Evolutionary conservation across 2,113 vertebrate species (phyloP).

Genomic region (Genyomyrus donnyi): DNA sequence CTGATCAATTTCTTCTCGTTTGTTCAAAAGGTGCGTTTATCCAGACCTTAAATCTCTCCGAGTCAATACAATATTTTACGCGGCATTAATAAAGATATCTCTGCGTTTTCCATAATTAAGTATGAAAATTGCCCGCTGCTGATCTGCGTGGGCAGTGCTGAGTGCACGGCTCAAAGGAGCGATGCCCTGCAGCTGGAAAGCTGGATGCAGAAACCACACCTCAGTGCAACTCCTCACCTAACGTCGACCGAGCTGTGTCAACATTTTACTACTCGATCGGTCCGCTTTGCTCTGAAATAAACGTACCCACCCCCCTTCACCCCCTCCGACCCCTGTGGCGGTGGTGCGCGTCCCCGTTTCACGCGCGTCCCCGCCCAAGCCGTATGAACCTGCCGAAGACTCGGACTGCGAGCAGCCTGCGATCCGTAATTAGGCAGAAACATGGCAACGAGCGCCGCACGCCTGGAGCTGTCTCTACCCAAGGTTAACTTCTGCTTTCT

Average conservation of each 20-base stretch:
- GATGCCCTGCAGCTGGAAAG: background rate
- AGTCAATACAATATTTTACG: background rate
- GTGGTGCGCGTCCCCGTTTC: background rate
- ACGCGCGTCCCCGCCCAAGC: background rate
- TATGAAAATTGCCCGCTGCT: background rate
- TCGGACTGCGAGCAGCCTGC: background rate
- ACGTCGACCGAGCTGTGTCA: background rate
- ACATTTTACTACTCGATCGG: background rate
- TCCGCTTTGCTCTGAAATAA: background rate
- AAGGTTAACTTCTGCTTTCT: background rate
- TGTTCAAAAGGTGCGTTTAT: background rate
- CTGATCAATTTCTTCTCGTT: background rate
- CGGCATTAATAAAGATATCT: background rate
- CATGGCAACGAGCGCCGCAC: background rate
- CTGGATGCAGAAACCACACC: background rate
- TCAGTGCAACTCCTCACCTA: background rate
- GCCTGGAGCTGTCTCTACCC: background rate
- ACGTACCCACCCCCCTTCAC: background rate
- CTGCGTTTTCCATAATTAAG: background rate
- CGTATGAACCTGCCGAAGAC: conserved; percentile 10
- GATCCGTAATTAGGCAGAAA: background rate
- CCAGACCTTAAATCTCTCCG: background rate
- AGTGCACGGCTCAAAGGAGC: background rate
- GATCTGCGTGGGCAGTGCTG: background rate
- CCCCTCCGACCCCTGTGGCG: background rate